These are phyloP conservation scores for Heteropelma amictum DNA, from an alignment of 2,888 invertebrate genomes.

Conservation along the genomic window DNA sequence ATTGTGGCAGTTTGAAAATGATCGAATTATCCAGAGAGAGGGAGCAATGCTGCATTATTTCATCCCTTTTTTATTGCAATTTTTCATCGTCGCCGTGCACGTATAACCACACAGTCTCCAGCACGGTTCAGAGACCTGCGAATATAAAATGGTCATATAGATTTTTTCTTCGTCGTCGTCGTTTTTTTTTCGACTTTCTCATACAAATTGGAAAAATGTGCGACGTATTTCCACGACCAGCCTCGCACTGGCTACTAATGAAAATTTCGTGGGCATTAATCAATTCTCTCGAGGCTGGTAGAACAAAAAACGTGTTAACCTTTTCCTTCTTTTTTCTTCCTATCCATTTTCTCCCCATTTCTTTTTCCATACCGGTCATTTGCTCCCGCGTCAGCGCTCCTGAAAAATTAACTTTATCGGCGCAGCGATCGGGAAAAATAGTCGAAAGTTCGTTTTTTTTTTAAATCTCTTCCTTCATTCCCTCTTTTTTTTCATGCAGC, in stretches of 20 bases:
- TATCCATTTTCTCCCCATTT: conserved; percentile 15
- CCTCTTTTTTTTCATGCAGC: not conserved
- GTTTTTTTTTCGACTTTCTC: no score
- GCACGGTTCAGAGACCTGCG: conserved; percentile 54
- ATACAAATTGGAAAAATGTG: conserved; percentile 23
- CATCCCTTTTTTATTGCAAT: conserved; percentile 48
- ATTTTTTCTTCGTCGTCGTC: conserved; percentile 42
- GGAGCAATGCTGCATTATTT: conserved; percentile 65
- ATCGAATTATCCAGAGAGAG: not conserved
- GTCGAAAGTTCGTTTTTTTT: not conserved
- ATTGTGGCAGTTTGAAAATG: conserved; percentile 1
- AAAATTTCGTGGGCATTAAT: conserved; percentile 59
- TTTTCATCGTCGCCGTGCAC: conserved; percentile 4
- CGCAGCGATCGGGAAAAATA: not conserved
- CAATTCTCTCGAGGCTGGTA: conserved; percentile 37
- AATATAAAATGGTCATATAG: conserved; percentile 66
- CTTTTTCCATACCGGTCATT: conserved; percentile 18
- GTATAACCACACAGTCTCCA: no score
- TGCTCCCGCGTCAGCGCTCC: not conserved
- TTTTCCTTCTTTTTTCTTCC: not conserved
- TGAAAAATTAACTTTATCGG: conserved; percentile 10
- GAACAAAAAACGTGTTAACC: not conserved
- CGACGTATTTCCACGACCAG: conserved; percentile 35
- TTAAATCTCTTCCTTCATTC: not conserved
- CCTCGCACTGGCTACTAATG: conserved; percentile 53